These are phyloP conservation scores for Hylia prasina DNA, from an alignment of 2,113 vertebrate genomes.

Conservation along the genomic window DNA sequence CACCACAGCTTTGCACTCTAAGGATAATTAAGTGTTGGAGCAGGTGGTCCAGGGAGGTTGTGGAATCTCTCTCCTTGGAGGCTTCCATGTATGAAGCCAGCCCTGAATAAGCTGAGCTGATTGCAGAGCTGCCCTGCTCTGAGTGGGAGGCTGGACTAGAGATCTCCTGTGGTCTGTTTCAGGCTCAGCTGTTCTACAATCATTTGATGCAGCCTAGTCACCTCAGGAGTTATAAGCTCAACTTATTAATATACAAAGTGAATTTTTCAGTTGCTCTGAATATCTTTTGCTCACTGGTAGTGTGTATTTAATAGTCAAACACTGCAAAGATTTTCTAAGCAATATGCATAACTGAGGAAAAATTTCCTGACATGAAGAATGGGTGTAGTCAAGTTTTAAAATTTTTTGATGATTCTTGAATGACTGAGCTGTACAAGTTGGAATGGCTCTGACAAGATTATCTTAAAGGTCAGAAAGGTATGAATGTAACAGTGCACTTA, in stretches of 20 bases:
- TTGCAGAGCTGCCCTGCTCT: background rate
- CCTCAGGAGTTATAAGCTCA: background rate
- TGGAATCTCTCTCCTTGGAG: background rate
- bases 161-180: background rate
- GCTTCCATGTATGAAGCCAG: background rate
- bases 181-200: background rate
- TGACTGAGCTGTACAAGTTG: background rate
- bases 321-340: background rate
- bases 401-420: background rate
- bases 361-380: background rate
- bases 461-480: background rate
- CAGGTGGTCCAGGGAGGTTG: background rate
- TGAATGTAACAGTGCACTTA: background rate
- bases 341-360: background rate
- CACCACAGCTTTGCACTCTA: background rate
- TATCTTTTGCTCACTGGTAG: background rate
- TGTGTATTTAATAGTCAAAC: background rate
- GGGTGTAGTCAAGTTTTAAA: background rate
- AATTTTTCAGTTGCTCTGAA: background rate
- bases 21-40: background rate
- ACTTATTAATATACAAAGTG: background rate
- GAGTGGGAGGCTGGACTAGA: background rate
- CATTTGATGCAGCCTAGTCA: background rate
- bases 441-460: background rate
- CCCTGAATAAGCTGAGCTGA: background rate